Evolutionary conservation across 1,140 invertebrate genomes (phyloP).

Genomic region (Drosophila chauvacae): DNA sequence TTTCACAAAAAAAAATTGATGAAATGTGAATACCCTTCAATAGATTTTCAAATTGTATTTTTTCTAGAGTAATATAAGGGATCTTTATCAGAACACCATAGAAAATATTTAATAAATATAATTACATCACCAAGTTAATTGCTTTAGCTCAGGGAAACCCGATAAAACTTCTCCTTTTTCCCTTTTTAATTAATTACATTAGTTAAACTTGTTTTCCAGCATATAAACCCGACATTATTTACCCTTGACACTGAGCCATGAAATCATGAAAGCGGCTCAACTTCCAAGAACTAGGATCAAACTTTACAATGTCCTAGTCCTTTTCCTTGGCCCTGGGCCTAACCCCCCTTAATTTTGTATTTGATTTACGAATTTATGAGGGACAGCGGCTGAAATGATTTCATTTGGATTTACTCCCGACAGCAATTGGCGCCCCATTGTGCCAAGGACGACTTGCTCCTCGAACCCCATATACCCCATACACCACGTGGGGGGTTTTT

Average conservation of each 20-base stretch:
- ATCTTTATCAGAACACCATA: background rate
- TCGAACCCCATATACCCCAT: background rate
- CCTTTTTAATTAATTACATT: background rate
- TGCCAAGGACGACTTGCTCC: conserved; percentile 1
- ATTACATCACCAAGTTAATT: background rate
- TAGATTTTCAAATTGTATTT: background rate
- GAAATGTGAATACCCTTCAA: background rate
- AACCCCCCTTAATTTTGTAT: conserved; percentile 16
- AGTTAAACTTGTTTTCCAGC: background rate
- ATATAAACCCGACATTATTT: background rate
- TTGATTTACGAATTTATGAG: conserved; percentile 40
- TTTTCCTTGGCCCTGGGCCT: conserved; percentile 4
- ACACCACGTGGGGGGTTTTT: background rate
- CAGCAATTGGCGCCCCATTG: conserved; percentile 48
- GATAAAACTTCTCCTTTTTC: background rate
- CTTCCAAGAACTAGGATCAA: conserved; percentile 9
- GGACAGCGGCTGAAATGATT: conserved; percentile 36
- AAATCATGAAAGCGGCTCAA: conserved; percentile 4
- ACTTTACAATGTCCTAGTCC: conserved; percentile 7
- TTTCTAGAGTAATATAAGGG: background rate
- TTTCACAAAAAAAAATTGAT: conserved; percentile 2
- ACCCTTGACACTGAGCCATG: background rate
- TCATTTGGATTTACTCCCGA: conserved; percentile 47
- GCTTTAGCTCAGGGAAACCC: background rate
- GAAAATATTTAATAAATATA: background rate